Conservation (phyloP, 1,140 invertebrate genomes). For the Cydia amplana region DNA sequence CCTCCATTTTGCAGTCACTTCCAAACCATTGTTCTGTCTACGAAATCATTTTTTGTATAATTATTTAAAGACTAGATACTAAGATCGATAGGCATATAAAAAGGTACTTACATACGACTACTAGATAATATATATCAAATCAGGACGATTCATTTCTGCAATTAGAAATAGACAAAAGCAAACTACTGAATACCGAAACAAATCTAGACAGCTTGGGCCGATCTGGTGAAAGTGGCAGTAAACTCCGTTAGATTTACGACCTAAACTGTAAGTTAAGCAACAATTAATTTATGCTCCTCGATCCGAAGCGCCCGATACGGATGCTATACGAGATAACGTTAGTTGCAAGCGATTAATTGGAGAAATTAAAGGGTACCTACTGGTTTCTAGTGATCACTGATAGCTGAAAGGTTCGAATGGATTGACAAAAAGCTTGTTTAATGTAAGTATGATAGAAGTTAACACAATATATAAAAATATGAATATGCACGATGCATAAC, state of each 20-base stretch:
- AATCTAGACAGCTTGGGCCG: conserved; percentile 3
- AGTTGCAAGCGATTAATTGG: conserved; percentile 13
- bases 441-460: not conserved
- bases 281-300: conserved; percentile 27
- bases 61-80: no score
- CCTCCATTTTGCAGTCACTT: no score
- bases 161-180: not conserved
- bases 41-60: no score
- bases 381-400: not conserved
- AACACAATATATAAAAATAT: no score
- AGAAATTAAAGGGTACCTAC: conserved; percentile 1
- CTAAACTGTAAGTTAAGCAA: conserved; percentile 7
- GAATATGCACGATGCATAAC: no score
- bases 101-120: no score
- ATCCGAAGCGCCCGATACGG: not conserved
- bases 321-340: conserved; percentile 4
- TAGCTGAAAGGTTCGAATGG: not conserved
- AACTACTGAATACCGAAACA: conserved; percentile 16
- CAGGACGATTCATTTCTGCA: no score
- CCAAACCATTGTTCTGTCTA: no score
- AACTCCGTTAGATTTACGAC: conserved; percentile 28
- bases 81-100: no score
- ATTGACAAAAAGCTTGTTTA: not conserved
- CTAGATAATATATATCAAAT: no score
- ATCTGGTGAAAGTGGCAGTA: conserved; percentile 28